phyloP scores from a whole-genome alignment of 2,888 invertebrate species.

The Apotomis turbidana region DNA sequence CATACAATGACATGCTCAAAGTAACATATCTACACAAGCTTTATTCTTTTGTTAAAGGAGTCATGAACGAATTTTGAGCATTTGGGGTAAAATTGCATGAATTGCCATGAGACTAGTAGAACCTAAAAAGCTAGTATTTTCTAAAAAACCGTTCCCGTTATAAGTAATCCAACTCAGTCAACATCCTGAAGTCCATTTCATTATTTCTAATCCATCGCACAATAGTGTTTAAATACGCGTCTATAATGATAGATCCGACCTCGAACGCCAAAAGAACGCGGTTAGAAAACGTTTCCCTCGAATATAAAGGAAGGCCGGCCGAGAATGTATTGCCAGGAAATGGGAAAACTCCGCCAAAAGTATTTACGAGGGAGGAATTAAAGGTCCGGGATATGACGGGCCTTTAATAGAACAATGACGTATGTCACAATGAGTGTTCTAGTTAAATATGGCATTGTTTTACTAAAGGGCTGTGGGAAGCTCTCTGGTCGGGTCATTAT shows the following conservation, averaged over 20 bases:
- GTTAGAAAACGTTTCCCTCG: slow-evolving; percentile 37
- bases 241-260: slow-evolving; percentile 26
- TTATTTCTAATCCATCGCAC: slow-evolving; percentile 5
- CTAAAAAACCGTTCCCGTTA: background rate
- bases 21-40: no score
- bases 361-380: slow-evolving; percentile 37
- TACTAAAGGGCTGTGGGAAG: background rate
- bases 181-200: slow-evolving; percentile 1
- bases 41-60: no score
- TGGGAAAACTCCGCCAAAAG: slow-evolving; percentile 38
- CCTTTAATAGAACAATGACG: slow-evolving; percentile 8
- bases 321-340: slow-evolving; percentile 40
- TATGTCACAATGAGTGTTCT: background rate
- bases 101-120: no score
- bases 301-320: slow-evolving; percentile 37
- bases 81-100: no score
- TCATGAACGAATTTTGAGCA: no score
- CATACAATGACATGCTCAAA: no score
- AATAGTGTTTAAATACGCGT: slow-evolving; percentile 33
- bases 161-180: background rate
- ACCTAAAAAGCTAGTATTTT: no score
- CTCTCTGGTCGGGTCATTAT: slow-evolving; percentile 5
- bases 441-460: background rate
- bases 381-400: slow-evolving; percentile 26
- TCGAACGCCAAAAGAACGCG: slow-evolving; percentile 33